Evolutionary conservation across 2,797 vertebrate species (phyloP), one percentile per base, ranked within the genome.

Genomic region (Pagetopsis macropterus): DNA sequence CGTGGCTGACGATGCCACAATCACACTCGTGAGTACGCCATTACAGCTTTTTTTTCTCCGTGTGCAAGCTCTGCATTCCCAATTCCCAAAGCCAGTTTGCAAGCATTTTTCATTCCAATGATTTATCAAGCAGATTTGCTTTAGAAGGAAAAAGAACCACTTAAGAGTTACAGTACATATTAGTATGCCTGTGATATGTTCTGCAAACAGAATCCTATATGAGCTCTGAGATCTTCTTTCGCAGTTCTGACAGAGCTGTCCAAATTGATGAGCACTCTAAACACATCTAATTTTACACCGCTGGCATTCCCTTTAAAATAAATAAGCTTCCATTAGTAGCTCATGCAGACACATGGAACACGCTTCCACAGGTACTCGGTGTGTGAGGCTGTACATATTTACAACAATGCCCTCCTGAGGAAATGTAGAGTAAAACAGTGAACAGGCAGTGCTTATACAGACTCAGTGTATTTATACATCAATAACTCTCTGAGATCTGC

Each of bases 351-450:
- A 15, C 31, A 41, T 3, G 1, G 14, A 67, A 16, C 19, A 66
- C 15, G 2, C 31, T 54, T 49, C 56, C 50, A 70, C 57, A 70
- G 15, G 52, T 74, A 6, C 40, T 45, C 52, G 67, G 56, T 45
- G 49, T 54, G 51, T 37, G 43, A 72, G 50, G 57, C 9, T n/a
- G 37, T 48, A 72, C n/a, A 57, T 87, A 82, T 89, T 73, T 77
- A 88, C 87, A 89, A 89, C 86, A 84, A 87, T 89, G 87, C 86
- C 89, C 86, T 82, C 86, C 78, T 85, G 83, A 89, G 89, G 89
- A 88, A 78, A 82, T 68, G 43, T 17, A 65, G 80, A 82, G 87
- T 73, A 89, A 62, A 89, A 79, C 81, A 81, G 48, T 48, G 27
- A 3, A 2, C 21, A 54, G 23, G 33, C 45, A 41, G 4, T 16